These are phyloP conservation scores for Volucella zonaria DNA, from an alignment of 2,888 invertebrate genomes.

Conservation along the genomic window DNA sequence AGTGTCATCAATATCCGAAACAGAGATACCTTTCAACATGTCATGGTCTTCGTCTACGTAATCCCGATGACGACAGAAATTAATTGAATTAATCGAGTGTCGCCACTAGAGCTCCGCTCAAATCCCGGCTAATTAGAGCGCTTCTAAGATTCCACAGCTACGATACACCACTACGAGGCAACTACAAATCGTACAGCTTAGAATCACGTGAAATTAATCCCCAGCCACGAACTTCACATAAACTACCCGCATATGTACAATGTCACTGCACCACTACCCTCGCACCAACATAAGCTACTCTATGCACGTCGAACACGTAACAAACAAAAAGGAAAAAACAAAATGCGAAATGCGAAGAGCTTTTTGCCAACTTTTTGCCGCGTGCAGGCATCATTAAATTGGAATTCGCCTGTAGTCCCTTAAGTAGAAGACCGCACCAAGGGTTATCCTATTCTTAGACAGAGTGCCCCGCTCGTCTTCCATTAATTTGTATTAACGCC, in stretches of 20 bases:
- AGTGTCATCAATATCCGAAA: no score
- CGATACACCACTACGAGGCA: neutral
- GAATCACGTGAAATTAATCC: constrained; percentile 17
- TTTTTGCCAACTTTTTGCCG: neutral
- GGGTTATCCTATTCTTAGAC: no score
- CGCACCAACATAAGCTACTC: constrained; percentile 6
- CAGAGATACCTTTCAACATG: no score
- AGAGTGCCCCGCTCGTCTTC: neutral
- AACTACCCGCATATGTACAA: neutral
- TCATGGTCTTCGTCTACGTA: no score
- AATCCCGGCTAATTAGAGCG: constrained; percentile 9
- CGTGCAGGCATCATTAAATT: constrained; percentile 2
- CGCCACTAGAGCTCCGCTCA: neutral
- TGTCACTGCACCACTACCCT: no score
- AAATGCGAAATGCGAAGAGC: no score
- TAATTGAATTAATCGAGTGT: neutral
- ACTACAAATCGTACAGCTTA: neutral
- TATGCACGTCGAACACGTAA: constrained; percentile 8
- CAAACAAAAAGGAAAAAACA: neutral
- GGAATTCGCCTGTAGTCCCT: neutral
- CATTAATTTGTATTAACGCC: constrained; percentile 8
- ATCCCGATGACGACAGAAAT: neutral
- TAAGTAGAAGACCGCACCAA: neutral
- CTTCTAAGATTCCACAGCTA: neutral
- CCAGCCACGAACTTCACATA: neutral